A percentile compares a stretch with the other conserved stretches of the same genome.
phyloP scores from a whole-genome alignment of 2,113 vertebrate species.

The Nibea coibor region DNA sequence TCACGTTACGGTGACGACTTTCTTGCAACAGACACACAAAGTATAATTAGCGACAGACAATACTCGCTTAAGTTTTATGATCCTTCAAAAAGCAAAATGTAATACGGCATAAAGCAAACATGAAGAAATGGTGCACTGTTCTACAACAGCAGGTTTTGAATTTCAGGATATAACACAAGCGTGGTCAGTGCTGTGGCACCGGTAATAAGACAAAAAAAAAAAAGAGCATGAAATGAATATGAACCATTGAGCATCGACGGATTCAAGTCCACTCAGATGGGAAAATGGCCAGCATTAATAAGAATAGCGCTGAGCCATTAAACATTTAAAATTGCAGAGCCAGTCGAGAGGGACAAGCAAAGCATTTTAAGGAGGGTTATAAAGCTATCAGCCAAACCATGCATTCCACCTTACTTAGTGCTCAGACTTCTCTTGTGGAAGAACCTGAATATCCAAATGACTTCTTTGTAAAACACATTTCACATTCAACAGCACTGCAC shows the following conservation, averaged over 20 bases:
- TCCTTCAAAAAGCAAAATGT: slow-evolving; percentile 14
- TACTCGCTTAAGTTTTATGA: slow-evolving; percentile 13
- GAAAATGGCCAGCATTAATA: slow-evolving; percentile 65
- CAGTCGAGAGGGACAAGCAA: slow-evolving; percentile 42
- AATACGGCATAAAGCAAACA: slow-evolving; percentile 48
- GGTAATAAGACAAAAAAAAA: slow-evolving; percentile 6
- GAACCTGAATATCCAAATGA: slow-evolving; percentile 2
- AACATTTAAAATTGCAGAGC: slow-evolving; percentile 58
- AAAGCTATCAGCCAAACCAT: slow-evolving; percentile 54
- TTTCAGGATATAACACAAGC: slow-evolving; percentile 19
- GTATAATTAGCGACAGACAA: slow-evolving; percentile 18
- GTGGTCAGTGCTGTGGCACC: slow-evolving; percentile 19
- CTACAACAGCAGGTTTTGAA: slow-evolving; percentile 8
- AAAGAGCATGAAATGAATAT: slow-evolving; percentile 21
- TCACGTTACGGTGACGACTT: slow-evolving; percentile 18
- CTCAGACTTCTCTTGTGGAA: neutral
- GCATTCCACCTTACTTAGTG: slow-evolving; percentile 42
- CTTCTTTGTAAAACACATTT: slow-evolving; percentile 24
- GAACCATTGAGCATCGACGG: slow-evolving; percentile 20
- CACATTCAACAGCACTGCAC: neutral
- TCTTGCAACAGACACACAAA: neutral
- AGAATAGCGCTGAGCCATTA: slow-evolving; percentile 60
- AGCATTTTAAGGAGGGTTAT: slow-evolving; percentile 55
- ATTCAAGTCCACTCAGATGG: slow-evolving; percentile 43
- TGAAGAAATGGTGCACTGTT: slow-evolving; percentile 14